Evolutionary conservation across 1,140 invertebrate species (phyloP).

Genomic region (Zaprionus capensis): DNA sequence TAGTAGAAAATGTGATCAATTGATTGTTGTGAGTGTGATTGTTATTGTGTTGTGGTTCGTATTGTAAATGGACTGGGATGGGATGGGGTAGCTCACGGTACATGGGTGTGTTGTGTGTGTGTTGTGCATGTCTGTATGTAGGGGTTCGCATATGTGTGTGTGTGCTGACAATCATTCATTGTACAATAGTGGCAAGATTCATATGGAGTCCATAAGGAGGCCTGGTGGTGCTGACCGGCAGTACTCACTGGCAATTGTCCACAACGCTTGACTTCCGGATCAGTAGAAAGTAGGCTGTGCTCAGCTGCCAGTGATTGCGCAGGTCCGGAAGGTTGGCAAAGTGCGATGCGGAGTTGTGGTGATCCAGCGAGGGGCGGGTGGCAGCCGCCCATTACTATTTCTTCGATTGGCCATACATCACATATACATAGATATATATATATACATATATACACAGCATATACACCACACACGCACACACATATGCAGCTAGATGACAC

Average conservation of each 20-base stretch:
- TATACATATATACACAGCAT: neutral
- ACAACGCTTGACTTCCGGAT: constrained; percentile 3
- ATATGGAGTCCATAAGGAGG: no score
- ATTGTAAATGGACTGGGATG: neutral
- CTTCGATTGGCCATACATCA: neutral
- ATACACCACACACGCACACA: neutral
- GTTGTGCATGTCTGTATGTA: neutral
- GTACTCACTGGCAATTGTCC: constrained; percentile 36
- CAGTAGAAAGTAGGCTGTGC: constrained; percentile 8
- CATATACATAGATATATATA: neutral
- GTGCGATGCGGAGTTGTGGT: neutral
- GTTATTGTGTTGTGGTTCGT: neutral
- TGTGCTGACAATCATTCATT: neutral
- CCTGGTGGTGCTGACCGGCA: neutral
- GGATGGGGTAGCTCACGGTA: neutral
- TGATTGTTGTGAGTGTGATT: neutral
- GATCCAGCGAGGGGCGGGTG: neutral
- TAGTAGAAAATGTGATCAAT: neutral
- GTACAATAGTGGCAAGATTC: neutral
- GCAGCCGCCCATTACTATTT: neutral
- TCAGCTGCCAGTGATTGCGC: constrained; percentile 31
- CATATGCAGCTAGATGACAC: constrained; percentile 85
- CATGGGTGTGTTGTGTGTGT: neutral
- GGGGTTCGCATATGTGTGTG: neutral
- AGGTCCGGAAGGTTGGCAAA: neutral